These are phyloP conservation scores for Leptodactylus fallax DNA, from an alignment of 2,797 vertebrate genomes.

Conservation along the genomic window DNA sequence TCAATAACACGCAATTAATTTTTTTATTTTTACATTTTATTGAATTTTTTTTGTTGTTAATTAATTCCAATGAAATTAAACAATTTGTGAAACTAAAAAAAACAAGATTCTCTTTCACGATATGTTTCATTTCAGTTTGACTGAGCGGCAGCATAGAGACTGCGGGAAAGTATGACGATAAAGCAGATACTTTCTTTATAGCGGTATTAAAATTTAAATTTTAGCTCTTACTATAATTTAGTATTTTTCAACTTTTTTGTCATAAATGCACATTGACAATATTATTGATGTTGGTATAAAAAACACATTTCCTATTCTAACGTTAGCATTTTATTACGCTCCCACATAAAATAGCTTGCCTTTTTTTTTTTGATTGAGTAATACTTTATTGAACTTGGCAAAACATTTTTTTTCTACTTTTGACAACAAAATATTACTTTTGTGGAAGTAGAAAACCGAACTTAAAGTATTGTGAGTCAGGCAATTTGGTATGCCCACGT, in stretches of 20 bases:
- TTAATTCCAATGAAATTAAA: background rate
- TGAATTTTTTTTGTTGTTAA: background rate
- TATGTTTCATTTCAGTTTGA: background rate
- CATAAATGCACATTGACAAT: constrained; percentile 37
- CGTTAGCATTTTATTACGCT: constrained; percentile 35
- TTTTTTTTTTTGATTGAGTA: constrained; percentile 50
- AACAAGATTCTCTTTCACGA: background rate
- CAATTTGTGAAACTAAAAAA: background rate
- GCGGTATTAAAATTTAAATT: constrained; percentile 32
- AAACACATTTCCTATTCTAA: constrained; percentile 41
- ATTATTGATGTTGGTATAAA: constrained; percentile 56
- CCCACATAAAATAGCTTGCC: constrained; percentile 37
- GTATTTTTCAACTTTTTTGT: constrained; percentile 35
- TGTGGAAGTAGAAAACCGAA: constrained; percentile 16
- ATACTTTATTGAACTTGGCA: constrained; percentile 45
- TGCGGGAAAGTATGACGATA: constrained; percentile 27
- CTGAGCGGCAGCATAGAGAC: background rate
- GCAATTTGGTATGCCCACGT: background rate
- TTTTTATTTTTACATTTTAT: too few relatives aligned
- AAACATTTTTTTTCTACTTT: constrained; percentile 31
- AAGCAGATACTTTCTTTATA: constrained; percentile 39
- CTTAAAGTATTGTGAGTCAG: background rate
- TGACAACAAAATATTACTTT: constrained; percentile 43
- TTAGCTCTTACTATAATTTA: constrained; percentile 32
- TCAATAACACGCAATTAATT: too few relatives aligned